Evolutionary conservation across 2,888 invertebrate species (phyloP).

Genomic region (Geophilus truncorum): DNA sequence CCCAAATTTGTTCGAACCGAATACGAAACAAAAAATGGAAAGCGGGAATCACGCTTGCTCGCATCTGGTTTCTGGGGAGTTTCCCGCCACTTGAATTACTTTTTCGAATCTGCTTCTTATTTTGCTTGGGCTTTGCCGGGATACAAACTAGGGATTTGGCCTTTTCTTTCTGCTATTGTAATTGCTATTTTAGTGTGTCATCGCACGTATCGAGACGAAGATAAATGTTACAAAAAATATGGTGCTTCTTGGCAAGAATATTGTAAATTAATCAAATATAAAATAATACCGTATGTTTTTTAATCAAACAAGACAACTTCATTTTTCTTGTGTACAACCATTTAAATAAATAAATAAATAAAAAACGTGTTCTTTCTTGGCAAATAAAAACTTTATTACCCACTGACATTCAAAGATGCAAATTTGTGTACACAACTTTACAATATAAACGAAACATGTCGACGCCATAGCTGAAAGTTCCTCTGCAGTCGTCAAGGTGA

Average conservation of each 20-base stretch:
- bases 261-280: constrained; percentile 53
- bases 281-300: constrained; percentile 55
- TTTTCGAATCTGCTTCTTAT: constrained; percentile 55
- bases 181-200: constrained; percentile 52
- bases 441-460: too few relatives aligned
- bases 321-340: too few relatives aligned
- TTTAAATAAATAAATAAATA: too few relatives aligned
- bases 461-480: too few relatives aligned
- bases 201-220: constrained; percentile 55
- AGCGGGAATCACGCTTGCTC: constrained; percentile 47
- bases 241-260: constrained; percentile 55
- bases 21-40: constrained; percentile 45
- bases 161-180: constrained; percentile 54
- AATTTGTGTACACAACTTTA: too few relatives aligned
- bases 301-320: constrained; percentile 42
- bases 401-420: too few relatives aligned
- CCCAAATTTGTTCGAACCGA: constrained; percentile 48
- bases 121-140: constrained; percentile 53
- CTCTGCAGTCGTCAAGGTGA: too few relatives aligned
- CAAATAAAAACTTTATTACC: too few relatives aligned
- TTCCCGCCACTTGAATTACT: constrained; percentile 58
- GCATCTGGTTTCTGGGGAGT: constrained; percentile 58
- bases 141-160: constrained; percentile 49
- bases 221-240: constrained; percentile 56
- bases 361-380: too few relatives aligned